A percentile compares a stretch with the other conserved stretches of the same genome.
Conservation (phyloP, 2,888 invertebrate species). For the Drosophila mettleri region DNA sequence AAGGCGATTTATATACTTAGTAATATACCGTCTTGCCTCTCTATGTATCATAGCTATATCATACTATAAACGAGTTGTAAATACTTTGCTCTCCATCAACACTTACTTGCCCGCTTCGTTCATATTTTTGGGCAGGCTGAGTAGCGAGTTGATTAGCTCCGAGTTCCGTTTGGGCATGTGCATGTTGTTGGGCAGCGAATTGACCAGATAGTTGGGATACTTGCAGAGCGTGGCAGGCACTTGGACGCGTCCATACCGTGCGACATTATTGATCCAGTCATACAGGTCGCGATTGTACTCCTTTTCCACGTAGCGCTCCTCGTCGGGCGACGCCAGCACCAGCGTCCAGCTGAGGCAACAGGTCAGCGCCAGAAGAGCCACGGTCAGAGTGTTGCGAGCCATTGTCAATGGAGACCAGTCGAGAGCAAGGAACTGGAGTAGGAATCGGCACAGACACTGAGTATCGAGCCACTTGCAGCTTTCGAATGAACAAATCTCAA, state of each 20-base stretch:
- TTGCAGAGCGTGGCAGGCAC: constrained; percentile 69
- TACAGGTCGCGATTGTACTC: constrained; percentile 82
- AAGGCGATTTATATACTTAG: constrained; percentile 32
- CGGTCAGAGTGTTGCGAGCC: constrained; percentile 42
- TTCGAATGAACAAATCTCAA: constrained; percentile 41
- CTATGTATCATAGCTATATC: constrained; percentile 26
- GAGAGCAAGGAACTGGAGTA: background rate
- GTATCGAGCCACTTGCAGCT: constrained; percentile 34
- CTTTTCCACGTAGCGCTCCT: constrained; percentile 83
- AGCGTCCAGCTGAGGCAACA: constrained; percentile 29
- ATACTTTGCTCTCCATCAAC: background rate
- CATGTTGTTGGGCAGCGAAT: constrained; percentile 67
- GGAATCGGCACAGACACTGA: constrained; percentile 10
- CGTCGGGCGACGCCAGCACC: constrained; percentile 80
- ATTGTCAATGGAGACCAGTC: constrained; percentile 24
- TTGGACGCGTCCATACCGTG: constrained; percentile 74
- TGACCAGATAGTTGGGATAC: constrained; percentile 70
- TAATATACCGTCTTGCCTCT: constrained; percentile 32
- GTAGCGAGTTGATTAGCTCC: constrained; percentile 90
- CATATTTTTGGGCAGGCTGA: constrained; percentile 91
- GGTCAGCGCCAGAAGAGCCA: constrained; percentile 48
- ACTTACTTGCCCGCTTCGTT: constrained; percentile 89
- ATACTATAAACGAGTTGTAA: constrained; percentile 4
- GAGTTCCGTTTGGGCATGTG: constrained; percentile 89
- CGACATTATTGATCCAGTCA: constrained; percentile 78